Evolutionary conservation across 1,140 invertebrate genomes (phyloP).

Genomic region (Gryllus bimaculatus): DNA sequence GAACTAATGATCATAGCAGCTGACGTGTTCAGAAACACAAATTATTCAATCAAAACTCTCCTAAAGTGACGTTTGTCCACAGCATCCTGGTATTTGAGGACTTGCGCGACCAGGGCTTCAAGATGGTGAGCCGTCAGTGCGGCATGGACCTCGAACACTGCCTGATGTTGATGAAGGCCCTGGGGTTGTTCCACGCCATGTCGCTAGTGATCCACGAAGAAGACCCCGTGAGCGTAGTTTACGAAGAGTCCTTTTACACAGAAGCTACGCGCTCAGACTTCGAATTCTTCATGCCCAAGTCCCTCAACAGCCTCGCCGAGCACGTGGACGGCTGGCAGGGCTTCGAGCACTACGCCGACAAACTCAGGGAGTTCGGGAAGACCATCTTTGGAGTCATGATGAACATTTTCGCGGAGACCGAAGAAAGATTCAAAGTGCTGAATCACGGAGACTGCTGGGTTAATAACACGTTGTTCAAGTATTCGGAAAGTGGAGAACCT

Average conservation of each 20-base stretch:
- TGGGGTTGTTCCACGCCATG: constrained; percentile 48
- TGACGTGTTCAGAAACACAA: too few species aligned
- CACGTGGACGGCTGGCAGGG: background rate
- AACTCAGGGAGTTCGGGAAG: constrained; percentile 6
- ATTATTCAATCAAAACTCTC: too few species aligned
- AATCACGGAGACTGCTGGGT: constrained; percentile 34
- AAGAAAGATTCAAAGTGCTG: background rate
- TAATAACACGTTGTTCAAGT: constrained; percentile 30
- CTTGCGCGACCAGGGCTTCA: constrained; percentile 40
- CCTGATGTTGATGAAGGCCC: constrained; percentile 39
- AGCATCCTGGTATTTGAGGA: constrained; percentile 38
- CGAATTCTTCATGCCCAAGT: background rate
- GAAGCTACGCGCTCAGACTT: background rate
- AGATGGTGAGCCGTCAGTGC: constrained; percentile 40
- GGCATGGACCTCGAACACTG: constrained; percentile 43
- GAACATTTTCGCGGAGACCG: background rate
- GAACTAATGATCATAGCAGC: too few species aligned
- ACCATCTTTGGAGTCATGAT: background rate
- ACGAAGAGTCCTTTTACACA: background rate
- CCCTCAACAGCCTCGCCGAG: background rate
- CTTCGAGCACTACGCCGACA: background rate
- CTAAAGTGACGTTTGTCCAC: too few species aligned
- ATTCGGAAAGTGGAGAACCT: background rate
- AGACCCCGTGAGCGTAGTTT: constrained; percentile 7
- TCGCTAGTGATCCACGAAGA: constrained; percentile 39